Evolutionary conservation across 2,888 invertebrate genomes (phyloP).

Genomic region (Syrista parreyssii): DNA sequence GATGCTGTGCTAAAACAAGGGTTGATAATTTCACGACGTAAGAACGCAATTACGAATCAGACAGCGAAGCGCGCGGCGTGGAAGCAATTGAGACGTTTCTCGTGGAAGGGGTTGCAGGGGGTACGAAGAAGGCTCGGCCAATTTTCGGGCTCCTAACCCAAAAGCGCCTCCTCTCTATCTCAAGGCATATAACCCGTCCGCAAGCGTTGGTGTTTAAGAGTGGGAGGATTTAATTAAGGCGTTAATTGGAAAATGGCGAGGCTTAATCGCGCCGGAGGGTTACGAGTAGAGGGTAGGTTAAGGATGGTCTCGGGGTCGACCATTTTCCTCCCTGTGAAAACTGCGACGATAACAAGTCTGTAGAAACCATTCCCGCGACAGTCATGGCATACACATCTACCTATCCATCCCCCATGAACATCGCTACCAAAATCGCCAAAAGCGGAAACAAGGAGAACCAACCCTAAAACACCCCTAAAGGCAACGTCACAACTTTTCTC

Average conservation of each 20-base stretch:
- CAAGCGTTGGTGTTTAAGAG: slow-evolving; percentile 16
- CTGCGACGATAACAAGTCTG: slow-evolving; percentile 54
- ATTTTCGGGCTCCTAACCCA: neutral
- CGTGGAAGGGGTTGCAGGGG: neutral
- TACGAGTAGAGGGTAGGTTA: neutral
- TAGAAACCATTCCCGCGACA: neutral
- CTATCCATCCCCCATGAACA: neutral
- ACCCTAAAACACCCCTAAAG: neutral
- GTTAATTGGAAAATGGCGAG: slow-evolving; percentile 64
- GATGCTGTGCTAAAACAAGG: neutral
- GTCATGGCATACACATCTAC: neutral
- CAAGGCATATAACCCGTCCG: slow-evolving; percentile 3
- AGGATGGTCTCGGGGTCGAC: slow-evolving; percentile 12
- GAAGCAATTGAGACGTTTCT: neutral
- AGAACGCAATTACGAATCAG: slow-evolving; percentile 52
- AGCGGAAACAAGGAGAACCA: neutral
- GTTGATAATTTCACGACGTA: slow-evolving; percentile 24
- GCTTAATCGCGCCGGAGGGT: slow-evolving; percentile 51
- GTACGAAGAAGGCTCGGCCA: neutral
- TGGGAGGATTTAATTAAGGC: slow-evolving; percentile 63
- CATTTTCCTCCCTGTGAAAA: slow-evolving; percentile 56
- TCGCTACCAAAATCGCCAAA: neutral
- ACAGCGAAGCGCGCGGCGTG: slow-evolving; percentile 32
- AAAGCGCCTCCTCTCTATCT: neutral
- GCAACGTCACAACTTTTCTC: neutral